phyloP scores from a whole-genome alignment of 1,140 invertebrate genomes.

The Steinernema khuongi region DNA sequence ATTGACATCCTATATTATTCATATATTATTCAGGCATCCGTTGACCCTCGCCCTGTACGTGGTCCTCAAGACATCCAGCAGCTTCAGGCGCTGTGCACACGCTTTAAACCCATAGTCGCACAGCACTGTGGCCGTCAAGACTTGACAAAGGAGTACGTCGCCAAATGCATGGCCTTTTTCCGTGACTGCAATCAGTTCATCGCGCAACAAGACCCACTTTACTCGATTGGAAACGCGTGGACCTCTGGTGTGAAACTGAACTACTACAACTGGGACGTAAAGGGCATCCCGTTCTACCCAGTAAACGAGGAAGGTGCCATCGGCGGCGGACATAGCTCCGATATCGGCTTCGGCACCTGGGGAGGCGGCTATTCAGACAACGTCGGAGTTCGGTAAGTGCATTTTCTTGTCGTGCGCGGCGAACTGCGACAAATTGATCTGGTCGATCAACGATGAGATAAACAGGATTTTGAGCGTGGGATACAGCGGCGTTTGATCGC shows the following conservation, averaged over 20 bases:
- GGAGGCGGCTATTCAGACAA: constrained; percentile 40
- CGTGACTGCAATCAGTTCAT: constrained; percentile 42
- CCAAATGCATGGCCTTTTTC: constrained; percentile 44
- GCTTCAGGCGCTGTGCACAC: constrained; percentile 24
- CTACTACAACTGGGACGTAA: constrained; percentile 26
- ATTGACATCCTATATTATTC: too few relatives aligned
- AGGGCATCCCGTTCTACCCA: constrained; percentile 47
- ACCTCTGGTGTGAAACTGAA: constrained; percentile 32
- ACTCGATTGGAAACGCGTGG: constrained; percentile 35
- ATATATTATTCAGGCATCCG: too few relatives aligned
- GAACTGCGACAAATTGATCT: too few relatives aligned
- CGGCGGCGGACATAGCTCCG: constrained; percentile 32
- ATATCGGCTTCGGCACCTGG: constrained; percentile 38
- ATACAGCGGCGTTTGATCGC: too few relatives aligned
- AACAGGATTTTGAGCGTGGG: too few relatives aligned
- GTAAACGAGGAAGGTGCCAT: constrained; percentile 45
- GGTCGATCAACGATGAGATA: too few relatives aligned
- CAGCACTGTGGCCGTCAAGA: constrained; percentile 38
- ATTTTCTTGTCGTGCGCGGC: background rate
- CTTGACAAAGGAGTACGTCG: constrained; percentile 29
- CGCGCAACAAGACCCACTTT: constrained; percentile 34
- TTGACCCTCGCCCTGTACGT: background rate
- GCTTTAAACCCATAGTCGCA: constrained; percentile 21
- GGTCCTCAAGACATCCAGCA: constrained; percentile 17
- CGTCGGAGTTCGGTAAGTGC: constrained; percentile 39